phyloP scores from a whole-genome alignment of 92 coral and sea anemone species.

The Heliopora coerulea region DNA sequence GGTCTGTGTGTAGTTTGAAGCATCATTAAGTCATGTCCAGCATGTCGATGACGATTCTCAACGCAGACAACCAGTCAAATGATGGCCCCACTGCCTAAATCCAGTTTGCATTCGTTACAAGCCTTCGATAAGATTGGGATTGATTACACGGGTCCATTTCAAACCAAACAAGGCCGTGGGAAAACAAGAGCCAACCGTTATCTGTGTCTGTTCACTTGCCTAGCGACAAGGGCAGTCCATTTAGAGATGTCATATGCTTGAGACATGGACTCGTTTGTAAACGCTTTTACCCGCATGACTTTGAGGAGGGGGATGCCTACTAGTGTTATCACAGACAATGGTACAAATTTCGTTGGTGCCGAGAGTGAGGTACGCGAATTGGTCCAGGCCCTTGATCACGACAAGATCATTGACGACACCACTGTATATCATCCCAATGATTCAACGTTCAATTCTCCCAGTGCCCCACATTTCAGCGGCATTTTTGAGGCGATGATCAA shows the following conservation, averaged over 20 bases:
- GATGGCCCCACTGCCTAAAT: slow-evolving; percentile 27
- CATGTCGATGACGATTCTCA: not conserved
- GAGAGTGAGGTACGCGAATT: not conserved
- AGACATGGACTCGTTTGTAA: slow-evolving; percentile 14
- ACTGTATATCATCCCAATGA: not conserved
- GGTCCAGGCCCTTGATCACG: not conserved
- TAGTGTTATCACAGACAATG: slow-evolving; percentile 1
- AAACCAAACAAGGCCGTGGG: slow-evolving; percentile 15
- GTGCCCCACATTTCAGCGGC: slow-evolving; percentile 20
- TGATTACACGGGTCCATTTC: slow-evolving; percentile 10
- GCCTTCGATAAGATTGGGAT: slow-evolving; percentile 8
- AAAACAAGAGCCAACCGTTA: slow-evolving; percentile 11
- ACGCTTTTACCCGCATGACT: slow-evolving; percentile 19
- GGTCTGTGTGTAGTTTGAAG: slow-evolving; percentile 44
- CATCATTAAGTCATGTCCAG: not conserved
- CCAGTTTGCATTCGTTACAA: slow-evolving; percentile 9
- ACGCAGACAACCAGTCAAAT: not conserved
- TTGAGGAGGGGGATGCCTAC: slow-evolving; percentile 35
- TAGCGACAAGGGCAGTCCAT: slow-evolving; percentile 14
- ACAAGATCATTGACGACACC: not conserved
- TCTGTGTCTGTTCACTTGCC: slow-evolving; percentile 24
- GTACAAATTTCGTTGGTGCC: slow-evolving; percentile 20
- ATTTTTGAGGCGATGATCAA: slow-evolving; percentile 24
- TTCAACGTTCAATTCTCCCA: slow-evolving; percentile 4
- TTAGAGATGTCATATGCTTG: slow-evolving; percentile 17